Evolutionary conservation across 2,113 vertebrate genomes (phyloP), one percentile per base, ranked within the genome.

Genomic region (Corythoichthys intestinalis): DNA sequence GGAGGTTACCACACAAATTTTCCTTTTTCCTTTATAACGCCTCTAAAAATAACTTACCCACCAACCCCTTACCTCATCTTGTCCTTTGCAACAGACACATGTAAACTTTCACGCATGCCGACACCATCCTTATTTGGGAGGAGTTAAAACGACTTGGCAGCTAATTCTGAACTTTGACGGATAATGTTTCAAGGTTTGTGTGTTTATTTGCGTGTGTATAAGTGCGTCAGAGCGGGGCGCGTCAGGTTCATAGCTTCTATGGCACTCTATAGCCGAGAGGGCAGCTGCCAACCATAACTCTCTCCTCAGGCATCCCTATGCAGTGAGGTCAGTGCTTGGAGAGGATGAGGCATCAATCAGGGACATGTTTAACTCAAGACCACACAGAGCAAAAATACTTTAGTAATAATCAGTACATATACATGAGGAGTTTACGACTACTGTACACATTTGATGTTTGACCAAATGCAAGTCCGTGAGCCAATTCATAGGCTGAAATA

Each of bases 1-100:
- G 17, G 77, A 81, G 78, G 64, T 65, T 75, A 78, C 76, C 72
- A 14, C 61, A 65, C 68, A 73, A 82, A 65, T 37, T 64, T 67
- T 75, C 75, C 65, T 41, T 73, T 72, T 81, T 75, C 67, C 72
- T 78, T 73, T 75, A 62, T 67, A 65, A 77, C 73, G 73, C 77
- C 69, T 76, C 84, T 81, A 83, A 84, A 88, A 84, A 83, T 84
- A 83, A 71, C 64, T 62, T 46, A 3, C 35, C 53, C 65, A 49
- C 6, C 41, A 37, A 28, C 20, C 17, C 37, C 52, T 53, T 53
- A 20, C 65, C 52, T 46, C 66, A 44, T 28, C 39, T 28, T n/a
- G 2, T 12, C 39, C 38, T 17, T 4, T 20, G 12, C 38, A 17
- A 20, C 2, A 20, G 10, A 12, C 70, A 67, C 34, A 62, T 46